Evolutionary conservation across 2,888 invertebrate species (phyloP), one percentile per base, ranked within the genome.

Genomic region (Aleiodes leptofemur): DNA sequence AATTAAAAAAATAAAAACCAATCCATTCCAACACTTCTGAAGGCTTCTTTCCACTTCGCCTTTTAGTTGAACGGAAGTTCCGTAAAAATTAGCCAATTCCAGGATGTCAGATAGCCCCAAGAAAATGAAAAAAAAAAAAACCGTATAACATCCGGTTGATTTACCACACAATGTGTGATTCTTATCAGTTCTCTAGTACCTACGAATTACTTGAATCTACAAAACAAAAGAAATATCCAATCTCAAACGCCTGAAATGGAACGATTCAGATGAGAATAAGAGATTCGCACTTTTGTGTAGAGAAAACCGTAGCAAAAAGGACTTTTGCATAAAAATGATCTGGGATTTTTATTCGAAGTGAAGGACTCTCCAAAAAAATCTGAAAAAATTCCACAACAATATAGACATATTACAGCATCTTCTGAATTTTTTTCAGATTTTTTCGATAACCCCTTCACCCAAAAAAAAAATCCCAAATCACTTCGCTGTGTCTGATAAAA

Each of bases 161-260:
- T 61, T 64, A 48, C 64, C 64, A 64, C 48, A 64, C 64, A 64
- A 64, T 64, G 64, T 48, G 38, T 34, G 64, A 64, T 64, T 48
- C 6, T 64, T 43, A 64, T 64, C 64, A 23, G n/a, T 14, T 13
- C 1, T 64, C 48, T 23, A 48, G 64, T 43, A 64, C 34, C 64
- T 48, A 16, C 16, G 64, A 48, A 64, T 43, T 48, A 64, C 43
- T 29, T 38, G 38, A 48, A 43, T 43, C 8, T 23, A 48, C 64
- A 64, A 48, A 48, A 14, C 43, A 34, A 11, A 64, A 11, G 48
- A 43, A 48, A 64, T 64, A 64, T n/a, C 9, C 1, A 9, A 11
- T 38, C 34, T 38, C 48, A 43, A 48, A 13, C 23, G 16, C n/a
- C 31, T 57, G 11, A 57, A 57, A 13, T 38, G 9, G n/a, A n/a